These are phyloP conservation scores for Tachuris rubrigastra DNA, from an alignment of 2,113 vertebrate genomes.

Conservation along the genomic window DNA sequence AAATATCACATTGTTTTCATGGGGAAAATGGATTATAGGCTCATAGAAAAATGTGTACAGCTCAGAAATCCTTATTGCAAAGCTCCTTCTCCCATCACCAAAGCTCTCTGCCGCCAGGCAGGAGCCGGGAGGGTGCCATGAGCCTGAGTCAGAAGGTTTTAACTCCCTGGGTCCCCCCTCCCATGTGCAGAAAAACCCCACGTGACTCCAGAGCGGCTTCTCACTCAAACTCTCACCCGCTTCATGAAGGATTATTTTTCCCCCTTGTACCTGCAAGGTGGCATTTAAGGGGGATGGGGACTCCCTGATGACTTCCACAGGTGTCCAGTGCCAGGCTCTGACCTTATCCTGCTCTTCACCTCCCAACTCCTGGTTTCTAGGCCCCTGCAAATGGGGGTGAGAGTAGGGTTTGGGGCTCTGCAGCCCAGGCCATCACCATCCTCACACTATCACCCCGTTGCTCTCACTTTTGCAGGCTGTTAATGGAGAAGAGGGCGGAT, in stretches of 20 bases:
- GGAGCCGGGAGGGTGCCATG: accelerated
- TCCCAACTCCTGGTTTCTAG: background rate
- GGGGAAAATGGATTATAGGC: slow-evolving; percentile 36
- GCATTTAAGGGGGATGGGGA: accelerated
- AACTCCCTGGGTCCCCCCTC: background rate
- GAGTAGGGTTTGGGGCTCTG: background rate
- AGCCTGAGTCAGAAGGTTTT: background rate
- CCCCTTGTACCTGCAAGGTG: background rate
- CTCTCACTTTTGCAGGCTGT: slow-evolving; percentile 70
- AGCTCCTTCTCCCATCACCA: background rate
- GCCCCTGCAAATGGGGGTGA: accelerated
- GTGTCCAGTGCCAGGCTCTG: background rate
- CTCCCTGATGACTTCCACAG: background rate
- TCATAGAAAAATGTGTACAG: background rate
- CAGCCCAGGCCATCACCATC: accelerated
- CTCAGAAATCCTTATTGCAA: background rate
- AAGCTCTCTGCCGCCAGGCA: background rate
- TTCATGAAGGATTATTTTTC: background rate
- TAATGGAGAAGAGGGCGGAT: slow-evolving; percentile 99
- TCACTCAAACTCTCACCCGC: background rate
- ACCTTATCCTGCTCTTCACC: background rate
- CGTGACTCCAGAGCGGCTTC: background rate
- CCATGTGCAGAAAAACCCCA: accelerated
- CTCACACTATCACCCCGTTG: accelerated
- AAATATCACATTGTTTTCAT: slow-evolving; percentile 30